Conservation (phyloP, 1,140 invertebrate species). For the silkworm (Bombyx mori) region ASM3026992v2 NC_085118.1:4926001-4926500, state of each 20-base stretch:
- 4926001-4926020: slow-evolving; percentile 61
- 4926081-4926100: slow-evolving; percentile 42
- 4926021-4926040: slow-evolving; percentile 65
- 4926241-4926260: too few species aligned
- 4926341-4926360: slow-evolving; percentile 44
- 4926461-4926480: slow-evolving; percentile 52
- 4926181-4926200: too few species aligned
- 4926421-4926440: slow-evolving; percentile 69
- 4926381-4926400: slow-evolving; percentile 71
- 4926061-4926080: slow-evolving; percentile 54
- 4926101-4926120: slow-evolving; percentile 16
- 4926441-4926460: slow-evolving; percentile 69
- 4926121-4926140: background rate
- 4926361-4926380: slow-evolving; percentile 59
- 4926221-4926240: too few species aligned
- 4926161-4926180: too few species aligned
- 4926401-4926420: slow-evolving; percentile 62
- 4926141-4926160: too few species aligned
- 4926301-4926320: slow-evolving; percentile 18
- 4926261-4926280: too few species aligned
- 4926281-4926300: too few species aligned
- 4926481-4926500: slow-evolving; percentile 24
- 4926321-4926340: slow-evolving; percentile 31
- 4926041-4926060: slow-evolving; percentile 55
- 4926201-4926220: too few species aligned